Conservation (phyloP, 2,888 invertebrate genomes). For the Tricholauxania praeusta region DNA sequence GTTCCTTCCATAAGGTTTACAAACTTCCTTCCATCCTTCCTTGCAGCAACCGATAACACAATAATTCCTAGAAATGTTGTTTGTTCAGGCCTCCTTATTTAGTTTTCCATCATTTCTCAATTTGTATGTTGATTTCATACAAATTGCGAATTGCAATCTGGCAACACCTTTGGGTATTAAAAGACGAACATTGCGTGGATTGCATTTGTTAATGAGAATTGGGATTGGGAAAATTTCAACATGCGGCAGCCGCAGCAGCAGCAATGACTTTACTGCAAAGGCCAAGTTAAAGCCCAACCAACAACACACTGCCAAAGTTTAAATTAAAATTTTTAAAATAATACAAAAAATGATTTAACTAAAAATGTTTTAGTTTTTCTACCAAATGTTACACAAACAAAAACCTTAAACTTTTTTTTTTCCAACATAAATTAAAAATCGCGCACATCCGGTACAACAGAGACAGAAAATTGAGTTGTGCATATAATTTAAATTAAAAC, state of each 20-base stretch:
- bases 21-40: no score
- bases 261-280: neutral
- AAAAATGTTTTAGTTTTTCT: no score
- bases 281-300: neutral
- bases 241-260: neutral
- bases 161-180: slow-evolving; percentile 32
- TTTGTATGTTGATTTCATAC: slow-evolving; percentile 40
- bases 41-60: no score
- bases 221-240: slow-evolving; percentile 25
- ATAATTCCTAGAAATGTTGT: no score
- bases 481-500: slow-evolving; percentile 22
- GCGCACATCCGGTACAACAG: slow-evolving; percentile 18
- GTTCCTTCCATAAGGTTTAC: no score
- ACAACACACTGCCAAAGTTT: no score
- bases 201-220: slow-evolving; percentile 35
- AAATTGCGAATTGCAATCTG: slow-evolving; percentile 38
- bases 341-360: no score
- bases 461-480: slow-evolving; percentile 2
- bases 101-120: slow-evolving; percentile 33
- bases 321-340: no score
- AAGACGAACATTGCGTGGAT: slow-evolving; percentile 32
- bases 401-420: neutral
- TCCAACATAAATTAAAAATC: slow-evolving; percentile 25
- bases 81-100: neutral
- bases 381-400: no score